Base-by-base conservation (phyloP, 2,888 invertebrate species). In the Lottia gigantea region DNA sequence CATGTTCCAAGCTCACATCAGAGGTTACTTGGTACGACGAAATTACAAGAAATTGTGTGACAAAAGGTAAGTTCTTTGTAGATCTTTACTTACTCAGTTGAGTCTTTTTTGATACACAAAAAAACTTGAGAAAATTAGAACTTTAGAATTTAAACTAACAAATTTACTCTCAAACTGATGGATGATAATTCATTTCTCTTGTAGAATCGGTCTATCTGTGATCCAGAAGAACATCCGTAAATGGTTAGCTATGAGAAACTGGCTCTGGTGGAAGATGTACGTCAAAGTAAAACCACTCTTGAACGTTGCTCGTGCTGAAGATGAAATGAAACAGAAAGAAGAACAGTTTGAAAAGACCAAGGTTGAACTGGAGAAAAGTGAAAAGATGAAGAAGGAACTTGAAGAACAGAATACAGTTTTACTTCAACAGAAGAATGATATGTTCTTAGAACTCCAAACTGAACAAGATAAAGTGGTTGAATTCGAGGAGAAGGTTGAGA, bases 191-290 rank as follows among this genome's bases (percentile, higher is more conserved):
- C 31, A 55, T 72, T 62, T 62, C n/a, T 14, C 49, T 89, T 83
- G 46, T 87, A 94, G 94, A 90, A 89, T 97, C 90, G 96, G 97
- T 86, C 93, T 98, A 90, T 95, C 96, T 92, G 95, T 99, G 89
- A 96, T 98, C 90, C 99, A 99, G 92, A 94, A 98, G 90, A 99
- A 99, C 92, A 94, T 99, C 92, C 95, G 98, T 91, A 96, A 96
- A 90, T 99, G 98, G 94, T 93, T 99, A 92, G 94, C 96, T 90
- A 93, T 99, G 89, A 95, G 98, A 90, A 98, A 96, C 91, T 99
- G 99, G 99, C 95, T 96, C 89, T 99, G 99, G 99, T 99, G 97
- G 96, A 97, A 97, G 91, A 91, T 99, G 92, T 99, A 98, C 96
- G 94, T 78, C 76, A 85, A 84, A 79, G 83, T 85, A 70, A 85